Conservation (phyloP, 2,113 vertebrate genomes). For the Lichenostomus cassidix region DNA sequence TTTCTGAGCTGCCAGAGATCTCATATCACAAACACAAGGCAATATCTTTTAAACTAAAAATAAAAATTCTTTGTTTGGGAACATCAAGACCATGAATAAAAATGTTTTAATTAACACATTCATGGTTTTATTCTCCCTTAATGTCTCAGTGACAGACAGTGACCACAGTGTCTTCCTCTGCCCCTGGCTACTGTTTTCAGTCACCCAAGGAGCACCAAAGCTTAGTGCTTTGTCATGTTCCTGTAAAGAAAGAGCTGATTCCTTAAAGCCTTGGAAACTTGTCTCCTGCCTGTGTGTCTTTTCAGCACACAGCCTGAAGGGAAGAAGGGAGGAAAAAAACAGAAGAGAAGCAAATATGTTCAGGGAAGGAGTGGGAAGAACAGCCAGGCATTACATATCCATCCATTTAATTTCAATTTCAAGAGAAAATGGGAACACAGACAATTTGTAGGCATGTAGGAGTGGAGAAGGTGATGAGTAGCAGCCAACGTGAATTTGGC, state of each 20-base stretch:
- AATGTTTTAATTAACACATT: background rate
- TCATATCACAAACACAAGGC: background rate
- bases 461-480: background rate
- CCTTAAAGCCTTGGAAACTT: background rate
- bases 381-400: constrained; percentile 4
- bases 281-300: background rate
- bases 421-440: background rate
- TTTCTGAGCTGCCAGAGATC: background rate
- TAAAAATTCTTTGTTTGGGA: background rate
- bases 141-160: background rate
- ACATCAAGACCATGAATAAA: background rate
- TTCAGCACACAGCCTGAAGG: background rate
- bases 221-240: background rate
- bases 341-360: background rate
- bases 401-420: background rate
- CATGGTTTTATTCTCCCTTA: background rate
- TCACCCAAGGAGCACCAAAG: background rate
- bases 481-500: background rate
- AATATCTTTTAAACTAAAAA: background rate
- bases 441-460: background rate
- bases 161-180: background rate
- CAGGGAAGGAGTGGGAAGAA: background rate
- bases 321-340: rapidly evolving
- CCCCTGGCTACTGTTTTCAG: background rate
- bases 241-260: background rate